A percentile compares a stretch with the other conserved stretches of the same genome.
Evolutionary conservation across 2,888 invertebrate species (phyloP).

Genomic region (Pollenia labialis): DNA sequence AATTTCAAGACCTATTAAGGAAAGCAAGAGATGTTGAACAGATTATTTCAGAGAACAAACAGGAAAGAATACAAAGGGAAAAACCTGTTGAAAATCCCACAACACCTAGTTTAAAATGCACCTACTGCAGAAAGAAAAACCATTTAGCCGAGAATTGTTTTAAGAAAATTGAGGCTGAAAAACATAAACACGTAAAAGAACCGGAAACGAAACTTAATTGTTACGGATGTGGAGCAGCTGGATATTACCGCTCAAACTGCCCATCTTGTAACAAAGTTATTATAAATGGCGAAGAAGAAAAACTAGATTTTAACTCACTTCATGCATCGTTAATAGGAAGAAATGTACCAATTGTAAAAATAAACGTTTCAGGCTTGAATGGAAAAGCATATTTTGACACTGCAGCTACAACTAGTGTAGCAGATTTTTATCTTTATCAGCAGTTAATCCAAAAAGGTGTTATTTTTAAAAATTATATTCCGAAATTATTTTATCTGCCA

Average conservation of each 20-base stretch:
- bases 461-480: background rate
- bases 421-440: background rate
- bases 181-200: conserved; percentile 7
- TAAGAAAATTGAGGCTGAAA: conserved; percentile 24
- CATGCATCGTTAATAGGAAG: conserved; percentile 2
- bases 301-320: conserved; percentile 34
- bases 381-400: conserved; percentile 42
- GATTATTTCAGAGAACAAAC: conserved; percentile 20
- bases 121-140: conserved; percentile 26
- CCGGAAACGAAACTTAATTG: conserved; percentile 20
- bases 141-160: conserved; percentile 37
- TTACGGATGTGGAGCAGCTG: conserved; percentile 29
- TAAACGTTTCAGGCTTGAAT: conserved; percentile 6
- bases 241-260: conserved; percentile 45
- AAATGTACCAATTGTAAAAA: conserved; percentile 11
- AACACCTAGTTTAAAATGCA: conserved; percentile 15
- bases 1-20: conserved; percentile 30
- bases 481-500: background rate
- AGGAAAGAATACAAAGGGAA: conserved; percentile 8
- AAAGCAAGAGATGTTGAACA: conserved; percentile 46
- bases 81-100: conserved; percentile 12
- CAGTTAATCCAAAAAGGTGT: conserved; percentile 12
- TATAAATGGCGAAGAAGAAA: background rate
- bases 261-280: background rate
- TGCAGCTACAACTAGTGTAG: background rate